Evolutionary conservation across 1,140 invertebrate species (phyloP), one percentile per base, ranked within the genome.

Genomic region (Papilio helenus): DNA sequence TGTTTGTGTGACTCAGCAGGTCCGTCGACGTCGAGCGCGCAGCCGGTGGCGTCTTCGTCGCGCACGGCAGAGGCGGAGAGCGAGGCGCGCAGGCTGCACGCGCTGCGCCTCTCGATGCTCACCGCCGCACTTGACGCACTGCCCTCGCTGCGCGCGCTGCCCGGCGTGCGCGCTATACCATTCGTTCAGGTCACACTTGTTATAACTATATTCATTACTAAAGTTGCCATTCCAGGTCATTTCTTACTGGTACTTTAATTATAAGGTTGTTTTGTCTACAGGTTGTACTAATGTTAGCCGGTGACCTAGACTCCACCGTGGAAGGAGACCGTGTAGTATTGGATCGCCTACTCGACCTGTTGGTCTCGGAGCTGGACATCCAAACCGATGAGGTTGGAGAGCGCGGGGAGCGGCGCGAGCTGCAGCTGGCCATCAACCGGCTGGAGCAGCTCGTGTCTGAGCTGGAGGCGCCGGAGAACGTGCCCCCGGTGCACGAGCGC

Each of bases 231-330:
- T 73, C 42, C 20, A 42, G 42, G 7, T 46, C 39, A 39, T 42
- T 29, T 39, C 29, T 42, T 46, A n/a, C n/a, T 58, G 9, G 23
- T 23, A 65, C 23, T 39, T 42, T 12, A 23, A 79, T 20, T 72
- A 10, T 51, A 1, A 3, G 1, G 72, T 39, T 49, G 18, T 79
- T 81, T 81, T 65, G 68, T 79, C 68, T 10, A 4, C 84, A 98
- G 97, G 97, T 98, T 5, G 95, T 99, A 4, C 95, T 99, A 7
- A 98, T 99, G 97, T 94, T 99, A 42, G 98, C 98, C 5, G 97
- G 97, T 65, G 98, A 99, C 93, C 95, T 99, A 10, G 98, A 99
- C 92, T 97, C 97, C 4, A 96, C 96, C 86, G 96, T 97, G 16
- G 98, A 98, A 83, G 96, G 96, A 68, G 98, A 99, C 86, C 96